Conservation (phyloP, 2,113 vertebrate genomes). For the Oenanthe oenanthe region DNA sequence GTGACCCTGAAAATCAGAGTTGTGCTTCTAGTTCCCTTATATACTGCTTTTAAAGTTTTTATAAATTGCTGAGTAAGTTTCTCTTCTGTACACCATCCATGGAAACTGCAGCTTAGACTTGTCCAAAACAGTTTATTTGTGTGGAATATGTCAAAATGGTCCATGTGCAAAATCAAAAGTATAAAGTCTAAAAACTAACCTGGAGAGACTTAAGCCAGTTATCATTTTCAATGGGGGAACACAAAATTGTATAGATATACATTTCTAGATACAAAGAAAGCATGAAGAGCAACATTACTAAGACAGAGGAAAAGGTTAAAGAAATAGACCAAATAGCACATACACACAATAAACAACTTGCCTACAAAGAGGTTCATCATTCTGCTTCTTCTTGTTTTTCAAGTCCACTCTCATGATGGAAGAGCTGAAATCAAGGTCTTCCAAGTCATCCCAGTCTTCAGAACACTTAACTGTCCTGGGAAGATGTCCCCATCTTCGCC, state of each 20-base stretch:
- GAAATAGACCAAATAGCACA: background rate
- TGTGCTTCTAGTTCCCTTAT: background rate
- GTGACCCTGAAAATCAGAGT: background rate
- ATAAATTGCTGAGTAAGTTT: background rate
- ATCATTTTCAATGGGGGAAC: background rate
- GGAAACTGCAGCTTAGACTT: background rate
- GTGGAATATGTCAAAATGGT: background rate
- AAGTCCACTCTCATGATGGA: conserved; percentile 74
- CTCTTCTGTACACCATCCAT: background rate
- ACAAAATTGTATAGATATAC: background rate
- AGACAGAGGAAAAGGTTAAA: background rate
- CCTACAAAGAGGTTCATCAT: conserved; percentile 81
- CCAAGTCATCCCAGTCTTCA: conserved; percentile 88
- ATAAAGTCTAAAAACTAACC: background rate
- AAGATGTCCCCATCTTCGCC: conserved; percentile 86
- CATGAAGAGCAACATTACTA: background rate
- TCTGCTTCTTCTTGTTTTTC: conserved; percentile 79
- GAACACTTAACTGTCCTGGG: conserved; percentile 78
- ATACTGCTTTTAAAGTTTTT: background rate
- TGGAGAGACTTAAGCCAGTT: background rate
- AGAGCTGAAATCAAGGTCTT: conserved; percentile 77
- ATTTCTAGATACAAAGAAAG: background rate
- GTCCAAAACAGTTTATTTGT: background rate
- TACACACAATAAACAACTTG: background rate
- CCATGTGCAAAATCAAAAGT: background rate